Evolutionary conservation across 1,140 invertebrate genomes (phyloP), one percentile per base, ranked within the genome.

Genomic region (Zaprionus davidi): DNA sequence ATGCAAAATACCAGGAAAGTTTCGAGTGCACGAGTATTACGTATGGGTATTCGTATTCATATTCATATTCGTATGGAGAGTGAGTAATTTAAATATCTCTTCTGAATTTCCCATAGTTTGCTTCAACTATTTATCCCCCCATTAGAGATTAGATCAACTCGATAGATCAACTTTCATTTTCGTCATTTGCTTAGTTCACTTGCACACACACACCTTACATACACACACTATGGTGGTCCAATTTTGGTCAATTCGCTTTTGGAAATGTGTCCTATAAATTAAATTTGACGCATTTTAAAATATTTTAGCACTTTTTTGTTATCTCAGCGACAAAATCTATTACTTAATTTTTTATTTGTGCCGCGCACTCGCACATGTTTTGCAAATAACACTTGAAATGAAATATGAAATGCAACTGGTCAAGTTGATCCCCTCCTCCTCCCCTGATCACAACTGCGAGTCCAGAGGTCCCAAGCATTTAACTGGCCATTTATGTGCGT

Each of bases 401-500:
- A 90, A 90, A 90, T 90, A 90, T 90, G 85, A 90, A 90, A 90
- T 86, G 83, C 84, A 87, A 87, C 69, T 71, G 68, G 60, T 38
- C 57, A 69, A 46, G n/a, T 17, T 41, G 38, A 2, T 15, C 4
- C 15, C 38, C 2, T n/a, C 38, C 41, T 3, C 60, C 31, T 17
- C 22, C 55, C 31, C 28, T 38, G 38, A 17, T n/a, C 5, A 1
- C 28, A 26, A 46, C 59, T 46, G 41, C 64, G 49, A 70, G 62
- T 56, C 63, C 70, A 76, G 78, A 79, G 77, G 65, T 72, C 69
- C 57, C 60, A 72, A 60, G 60, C 76, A 85, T 82, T 90, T 86
- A 90, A 82, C 85, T 86, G 82, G 78, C 85, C 85, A 90, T 90
- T 90, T 90, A 90, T 85, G 85, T 90, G 85, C 85, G 85, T 90